These are phyloP conservation scores for Nycticebus coucang DNA, from an alignment of 2,113 vertebrate species.

Conservation along the genomic window DNA sequence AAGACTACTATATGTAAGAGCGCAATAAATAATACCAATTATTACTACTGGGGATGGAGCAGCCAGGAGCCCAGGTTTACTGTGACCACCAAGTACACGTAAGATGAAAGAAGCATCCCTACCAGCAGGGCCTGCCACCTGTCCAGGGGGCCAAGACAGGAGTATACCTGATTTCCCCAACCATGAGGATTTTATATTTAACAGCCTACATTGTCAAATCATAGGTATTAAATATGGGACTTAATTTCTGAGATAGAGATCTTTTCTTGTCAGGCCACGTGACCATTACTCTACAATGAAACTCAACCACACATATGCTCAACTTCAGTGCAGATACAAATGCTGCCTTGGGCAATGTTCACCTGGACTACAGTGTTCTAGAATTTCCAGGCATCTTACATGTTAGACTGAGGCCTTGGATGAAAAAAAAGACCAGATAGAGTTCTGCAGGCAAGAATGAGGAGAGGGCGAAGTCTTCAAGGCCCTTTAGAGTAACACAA, in stretches of 20 bases:
- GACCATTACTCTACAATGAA: conserved; percentile 3
- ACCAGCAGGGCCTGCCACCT: neutral
- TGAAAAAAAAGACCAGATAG: neutral
- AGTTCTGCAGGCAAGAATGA: neutral
- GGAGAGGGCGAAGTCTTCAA: neutral
- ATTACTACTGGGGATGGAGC: neutral
- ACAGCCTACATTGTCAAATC: neutral
- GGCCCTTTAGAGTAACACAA: neutral
- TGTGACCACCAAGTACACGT: neutral
- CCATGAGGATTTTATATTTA: neutral
- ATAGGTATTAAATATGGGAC: neutral
- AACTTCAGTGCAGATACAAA: conserved; percentile 23
- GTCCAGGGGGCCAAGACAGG: neutral
- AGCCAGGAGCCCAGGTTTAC: neutral
- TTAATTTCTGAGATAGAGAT: neutral
- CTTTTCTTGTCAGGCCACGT: neutral
- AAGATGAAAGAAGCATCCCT: neutral
- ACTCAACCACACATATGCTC: neutral
- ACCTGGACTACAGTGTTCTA: neutral
- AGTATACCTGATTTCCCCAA: neutral
- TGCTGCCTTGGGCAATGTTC: neutral
- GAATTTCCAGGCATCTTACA: neutral
- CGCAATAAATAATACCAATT: conserved; percentile 27
- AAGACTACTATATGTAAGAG: neutral
- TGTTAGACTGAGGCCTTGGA: neutral